Evolutionary conservation across 2,113 vertebrate species (phyloP).

Genomic region (Psettodes erumei): DNA sequence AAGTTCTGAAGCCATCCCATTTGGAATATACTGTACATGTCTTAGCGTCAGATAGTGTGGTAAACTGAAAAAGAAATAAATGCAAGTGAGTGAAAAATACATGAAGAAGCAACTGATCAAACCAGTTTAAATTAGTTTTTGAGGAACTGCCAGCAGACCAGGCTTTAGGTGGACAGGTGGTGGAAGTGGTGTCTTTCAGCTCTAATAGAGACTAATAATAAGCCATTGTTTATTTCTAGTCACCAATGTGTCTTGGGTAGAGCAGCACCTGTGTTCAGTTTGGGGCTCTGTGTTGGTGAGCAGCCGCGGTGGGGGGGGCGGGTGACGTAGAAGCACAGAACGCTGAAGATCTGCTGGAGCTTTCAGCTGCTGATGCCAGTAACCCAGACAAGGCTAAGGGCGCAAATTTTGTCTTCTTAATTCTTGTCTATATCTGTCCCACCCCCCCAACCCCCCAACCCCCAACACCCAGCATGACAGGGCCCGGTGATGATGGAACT

Average conservation of each 20-base stretch:
- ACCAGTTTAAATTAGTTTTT: neutral
- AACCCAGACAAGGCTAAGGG: conserved; percentile 72
- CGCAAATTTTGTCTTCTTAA: conserved; percentile 71
- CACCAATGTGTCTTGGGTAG: conserved; percentile 20
- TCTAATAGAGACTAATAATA: conserved; percentile 44
- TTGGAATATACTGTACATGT: neutral
- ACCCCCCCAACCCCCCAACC: conserved; percentile 45
- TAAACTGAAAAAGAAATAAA: conserved; percentile 3
- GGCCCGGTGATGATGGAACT: conserved; percentile 66
- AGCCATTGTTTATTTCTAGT: conserved; percentile 56
- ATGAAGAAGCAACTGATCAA: neutral
- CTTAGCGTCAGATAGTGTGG: neutral
- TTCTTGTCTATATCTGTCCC: conserved; percentile 81
- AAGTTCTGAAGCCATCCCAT: neutral
- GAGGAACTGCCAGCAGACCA: neutral
- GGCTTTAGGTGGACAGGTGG: conserved; percentile 33
- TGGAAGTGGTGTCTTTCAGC: conserved; percentile 36
- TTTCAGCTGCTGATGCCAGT: conserved; percentile 80
- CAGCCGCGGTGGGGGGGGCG: conserved; percentile 27
- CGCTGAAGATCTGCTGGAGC: conserved; percentile 42
- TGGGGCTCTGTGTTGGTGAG: conserved; percentile 15
- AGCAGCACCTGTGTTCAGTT: conserved; percentile 56
- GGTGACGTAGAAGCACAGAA: conserved; percentile 57
- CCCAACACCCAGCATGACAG: conserved; percentile 57
- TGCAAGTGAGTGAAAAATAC: neutral